phyloP scores from a whole-genome alignment of 2,113 vertebrate species.

The Atlantisia rogersi region DNA sequence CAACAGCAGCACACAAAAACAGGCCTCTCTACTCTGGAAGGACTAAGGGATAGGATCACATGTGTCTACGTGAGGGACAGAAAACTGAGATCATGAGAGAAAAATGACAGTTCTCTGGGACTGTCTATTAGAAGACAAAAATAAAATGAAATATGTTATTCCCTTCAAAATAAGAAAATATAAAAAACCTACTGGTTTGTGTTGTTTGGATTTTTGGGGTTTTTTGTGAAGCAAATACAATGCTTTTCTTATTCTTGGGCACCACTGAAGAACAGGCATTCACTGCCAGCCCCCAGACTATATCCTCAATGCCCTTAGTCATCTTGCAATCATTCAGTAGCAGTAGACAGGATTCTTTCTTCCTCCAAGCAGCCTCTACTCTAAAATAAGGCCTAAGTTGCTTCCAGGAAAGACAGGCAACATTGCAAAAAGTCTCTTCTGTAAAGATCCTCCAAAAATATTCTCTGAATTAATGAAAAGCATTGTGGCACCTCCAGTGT shows the following conservation, averaged over 20 bases:
- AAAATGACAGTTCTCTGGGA: neutral
- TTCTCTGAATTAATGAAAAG: neutral
- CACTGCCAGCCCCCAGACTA: neutral
- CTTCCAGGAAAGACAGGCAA: neutral
- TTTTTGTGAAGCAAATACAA: neutral
- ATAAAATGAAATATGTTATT: neutral
- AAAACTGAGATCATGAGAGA: neutral
- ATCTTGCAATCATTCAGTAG: neutral
- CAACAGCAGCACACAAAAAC: neutral
- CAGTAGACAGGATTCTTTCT: neutral
- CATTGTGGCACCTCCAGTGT: neutral
- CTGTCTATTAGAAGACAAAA: neutral
- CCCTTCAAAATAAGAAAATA: neutral
- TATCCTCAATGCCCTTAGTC: neutral
- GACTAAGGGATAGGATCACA: neutral
- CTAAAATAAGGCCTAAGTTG: neutral
- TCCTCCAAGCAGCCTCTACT: neutral
- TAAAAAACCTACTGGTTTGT: neutral
- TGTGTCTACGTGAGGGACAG: accelerated
- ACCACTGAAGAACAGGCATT: neutral
- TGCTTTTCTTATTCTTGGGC: neutral
- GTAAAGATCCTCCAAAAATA: neutral
- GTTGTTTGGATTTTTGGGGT: too few species aligned
- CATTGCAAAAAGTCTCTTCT: neutral
- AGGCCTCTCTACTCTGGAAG: neutral